A percentile compares a stretch with the other conserved stretches of the same genome.
Evolutionary conservation across 2,113 vertebrate genomes (phyloP).

Genomic region (Tachycineta bicolor): DNA sequence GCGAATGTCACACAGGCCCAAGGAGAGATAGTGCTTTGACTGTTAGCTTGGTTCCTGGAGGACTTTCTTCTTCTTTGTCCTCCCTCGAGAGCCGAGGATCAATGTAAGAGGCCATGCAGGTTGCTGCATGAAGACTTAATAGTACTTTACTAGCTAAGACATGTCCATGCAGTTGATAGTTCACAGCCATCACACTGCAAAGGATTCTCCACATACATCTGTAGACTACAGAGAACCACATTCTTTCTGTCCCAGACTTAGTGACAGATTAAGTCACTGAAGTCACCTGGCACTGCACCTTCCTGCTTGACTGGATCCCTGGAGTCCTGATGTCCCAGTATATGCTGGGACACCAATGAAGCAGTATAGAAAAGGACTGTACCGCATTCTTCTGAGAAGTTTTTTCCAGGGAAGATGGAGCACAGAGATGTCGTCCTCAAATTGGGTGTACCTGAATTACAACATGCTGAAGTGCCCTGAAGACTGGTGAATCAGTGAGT

Average conservation of each 20-base stretch:
- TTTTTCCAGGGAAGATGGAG: neutral
- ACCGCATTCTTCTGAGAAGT: neutral
- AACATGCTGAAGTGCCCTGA: neutral
- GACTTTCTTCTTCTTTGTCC: neutral
- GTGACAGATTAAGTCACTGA: neutral
- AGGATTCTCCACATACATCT: neutral
- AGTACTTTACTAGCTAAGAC: neutral
- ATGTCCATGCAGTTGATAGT: neutral
- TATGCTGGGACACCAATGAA: neutral
- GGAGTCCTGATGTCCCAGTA: neutral
- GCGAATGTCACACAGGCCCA: constrained; percentile 26
- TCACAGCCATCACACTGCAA: neutral
- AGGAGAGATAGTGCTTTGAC: constrained; percentile 1
- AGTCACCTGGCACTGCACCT: neutral
- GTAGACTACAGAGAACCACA: neutral
- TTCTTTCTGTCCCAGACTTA: neutral
- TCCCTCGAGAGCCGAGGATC: neutral
- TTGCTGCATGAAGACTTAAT: neutral
- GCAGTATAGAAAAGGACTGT: neutral
- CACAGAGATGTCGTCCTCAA: neutral
- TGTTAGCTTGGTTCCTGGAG: neutral
- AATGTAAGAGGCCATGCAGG: neutral
- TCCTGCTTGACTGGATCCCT: neutral
- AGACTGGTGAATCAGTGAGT: neutral
- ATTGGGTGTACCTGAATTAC: neutral